Percentiles rank a stretch among this genome's conserved stretches.
phyloP scores from a whole-genome alignment of 2,113 vertebrate species.

The Poicephalus meyeri region DNA sequence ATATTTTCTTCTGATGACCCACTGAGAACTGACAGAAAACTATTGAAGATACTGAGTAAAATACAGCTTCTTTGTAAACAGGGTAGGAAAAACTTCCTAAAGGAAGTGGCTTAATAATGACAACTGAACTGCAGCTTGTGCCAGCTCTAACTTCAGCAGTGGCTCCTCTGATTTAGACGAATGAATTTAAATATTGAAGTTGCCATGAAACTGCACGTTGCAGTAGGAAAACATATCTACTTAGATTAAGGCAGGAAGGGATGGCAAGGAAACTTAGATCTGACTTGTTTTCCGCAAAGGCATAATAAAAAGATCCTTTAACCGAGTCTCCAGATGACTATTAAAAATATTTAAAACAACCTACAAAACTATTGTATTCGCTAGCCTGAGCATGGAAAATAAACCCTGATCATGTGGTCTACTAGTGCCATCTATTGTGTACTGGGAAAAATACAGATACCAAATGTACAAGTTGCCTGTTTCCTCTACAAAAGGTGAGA shows the following conservation, averaged over 20 bases:
- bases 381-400: background rate
- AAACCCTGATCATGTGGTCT: background rate
- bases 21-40: background rate
- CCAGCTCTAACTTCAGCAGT: background rate
- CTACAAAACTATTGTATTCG: background rate
- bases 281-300: background rate
- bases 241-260: background rate
- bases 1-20: background rate
- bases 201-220: background rate
- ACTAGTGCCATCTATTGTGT: slow-evolving; percentile 64
- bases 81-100: background rate
- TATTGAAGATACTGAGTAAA: background rate
- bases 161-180: background rate
- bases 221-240: slow-evolving; percentile 3
- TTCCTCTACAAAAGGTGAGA: background rate
- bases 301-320: background rate
- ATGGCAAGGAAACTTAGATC: background rate
- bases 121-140: background rate
- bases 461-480: background rate
- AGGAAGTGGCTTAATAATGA: background rate
- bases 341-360: slow-evolving; percentile 23
- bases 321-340: background rate
- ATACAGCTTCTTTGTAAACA: background rate
- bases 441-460: background rate
- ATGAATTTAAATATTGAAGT: background rate